phyloP scores from a whole-genome alignment of 2,888 invertebrate genomes.

The Lithophane semibrunnea region DNA sequence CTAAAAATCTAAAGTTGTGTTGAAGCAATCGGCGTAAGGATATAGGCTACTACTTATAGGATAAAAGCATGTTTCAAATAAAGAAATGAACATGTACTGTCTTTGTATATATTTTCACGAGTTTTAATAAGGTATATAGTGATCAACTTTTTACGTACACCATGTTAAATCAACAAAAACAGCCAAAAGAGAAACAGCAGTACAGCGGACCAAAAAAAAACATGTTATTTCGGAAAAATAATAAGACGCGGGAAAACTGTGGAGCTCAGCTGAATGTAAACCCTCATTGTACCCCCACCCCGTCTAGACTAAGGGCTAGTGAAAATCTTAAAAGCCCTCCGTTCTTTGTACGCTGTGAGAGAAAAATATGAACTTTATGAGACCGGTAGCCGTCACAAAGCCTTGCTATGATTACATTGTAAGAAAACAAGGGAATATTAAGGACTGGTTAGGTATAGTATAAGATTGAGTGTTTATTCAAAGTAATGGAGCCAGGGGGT shows the following conservation, averaged over 20 bases:
- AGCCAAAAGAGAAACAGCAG: slow-evolving; percentile 22
- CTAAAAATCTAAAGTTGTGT: slow-evolving; percentile 13
- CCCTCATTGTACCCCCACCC: slow-evolving; percentile 48
- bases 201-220: slow-evolving; percentile 71
- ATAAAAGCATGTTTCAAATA: too few species aligned
- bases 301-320: slow-evolving; percentile 70
- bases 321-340: slow-evolving; percentile 73
- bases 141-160: not conserved
- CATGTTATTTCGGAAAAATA: slow-evolving; percentile 74
- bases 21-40: slow-evolving; percentile 2
- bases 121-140: not conserved
- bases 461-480: slow-evolving; percentile 33
- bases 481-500: not conserved
- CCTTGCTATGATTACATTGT: slow-evolving; percentile 47
- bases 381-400: slow-evolving; percentile 44
- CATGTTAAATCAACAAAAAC: slow-evolving; percentile 2
- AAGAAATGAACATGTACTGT: too few species aligned
- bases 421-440: slow-evolving; percentile 38
- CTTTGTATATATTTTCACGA: not conserved
- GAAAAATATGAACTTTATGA: slow-evolving; percentile 68
- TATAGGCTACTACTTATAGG: too few species aligned
- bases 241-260: slow-evolving; percentile 66
- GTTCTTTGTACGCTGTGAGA: slow-evolving; percentile 63
- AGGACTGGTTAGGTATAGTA: not conserved
- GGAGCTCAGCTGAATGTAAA: slow-evolving; percentile 72